Evolutionary conservation across 2,113 vertebrate species (phyloP).

Genomic region (Cricetomys ansorgei): DNA sequence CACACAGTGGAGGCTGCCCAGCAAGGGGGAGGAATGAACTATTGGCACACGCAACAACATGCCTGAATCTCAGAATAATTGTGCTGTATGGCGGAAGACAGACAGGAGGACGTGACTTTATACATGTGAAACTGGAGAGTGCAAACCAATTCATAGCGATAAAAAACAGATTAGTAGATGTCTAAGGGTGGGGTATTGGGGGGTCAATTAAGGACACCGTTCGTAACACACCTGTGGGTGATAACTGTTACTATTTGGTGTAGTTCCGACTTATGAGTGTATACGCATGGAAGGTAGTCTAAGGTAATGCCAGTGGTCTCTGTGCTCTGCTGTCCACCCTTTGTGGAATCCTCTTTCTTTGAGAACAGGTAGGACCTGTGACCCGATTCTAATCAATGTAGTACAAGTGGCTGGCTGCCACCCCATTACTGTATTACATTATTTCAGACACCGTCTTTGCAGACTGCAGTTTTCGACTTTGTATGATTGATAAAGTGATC

Average conservation of each 20-base stretch:
- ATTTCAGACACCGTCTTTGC: background rate
- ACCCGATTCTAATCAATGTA: background rate
- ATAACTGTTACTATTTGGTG: background rate
- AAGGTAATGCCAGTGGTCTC: background rate
- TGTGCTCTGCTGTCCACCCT: background rate
- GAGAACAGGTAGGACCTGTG: background rate
- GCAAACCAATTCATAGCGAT: background rate
- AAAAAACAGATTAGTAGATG: background rate
- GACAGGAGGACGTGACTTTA: background rate
- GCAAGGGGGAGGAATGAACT: background rate
- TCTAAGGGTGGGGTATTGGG: background rate
- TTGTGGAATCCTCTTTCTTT: background rate
- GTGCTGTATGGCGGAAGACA: constrained; percentile 5
- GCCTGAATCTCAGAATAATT: background rate
- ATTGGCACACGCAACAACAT: no score
- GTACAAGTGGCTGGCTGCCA: background rate
- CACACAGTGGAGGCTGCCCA: background rate
- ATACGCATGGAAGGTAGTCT: background rate
- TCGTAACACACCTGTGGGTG: background rate
- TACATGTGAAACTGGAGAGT: constrained; percentile 19
- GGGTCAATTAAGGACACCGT: background rate
- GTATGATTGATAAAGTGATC: background rate
- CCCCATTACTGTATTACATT: background rate
- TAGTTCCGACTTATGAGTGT: background rate
- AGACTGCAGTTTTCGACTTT: background rate